A percentile compares a stretch with the other conserved stretches of the same genome.
Evolutionary conservation across 2,113 vertebrate species (phyloP).

Genomic region (Archilochus colubris): DNA sequence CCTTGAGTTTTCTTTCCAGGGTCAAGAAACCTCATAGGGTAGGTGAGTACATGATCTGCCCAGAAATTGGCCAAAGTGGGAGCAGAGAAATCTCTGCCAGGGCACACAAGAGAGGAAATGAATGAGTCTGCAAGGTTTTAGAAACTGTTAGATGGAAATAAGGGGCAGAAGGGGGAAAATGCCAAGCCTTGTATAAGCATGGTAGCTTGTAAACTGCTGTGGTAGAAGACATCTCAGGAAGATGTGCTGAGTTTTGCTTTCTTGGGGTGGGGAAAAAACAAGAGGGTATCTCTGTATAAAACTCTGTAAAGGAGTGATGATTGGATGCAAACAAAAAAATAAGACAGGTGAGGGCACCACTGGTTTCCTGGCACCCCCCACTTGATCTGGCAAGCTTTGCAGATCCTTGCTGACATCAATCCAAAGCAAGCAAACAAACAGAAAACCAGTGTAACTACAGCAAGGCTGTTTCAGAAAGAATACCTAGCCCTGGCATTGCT

Average conservation of each 20-base stretch:
- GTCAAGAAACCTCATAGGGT: not conserved
- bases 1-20: too few species aligned
- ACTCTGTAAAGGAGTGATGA: not conserved
- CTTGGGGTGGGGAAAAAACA: not conserved
- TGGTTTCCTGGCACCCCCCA: not conserved
- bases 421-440: not conserved
- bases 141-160: not conserved
- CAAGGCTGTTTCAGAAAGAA: not conserved
- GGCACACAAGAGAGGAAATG: not conserved
- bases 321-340: not conserved
- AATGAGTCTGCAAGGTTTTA: not conserved
- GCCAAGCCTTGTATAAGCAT: not conserved
- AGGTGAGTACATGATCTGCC: not conserved
- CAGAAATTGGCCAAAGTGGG: not conserved
- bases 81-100: not conserved
- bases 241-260: not conserved
- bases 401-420: not conserved
- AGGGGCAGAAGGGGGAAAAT: not conserved
- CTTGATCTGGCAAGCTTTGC: not conserved
- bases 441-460: not conserved
- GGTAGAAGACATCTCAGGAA: not conserved
- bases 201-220: not conserved
- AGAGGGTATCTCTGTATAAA: not conserved
- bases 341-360: constrained; percentile 16
- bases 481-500: not conserved